A percentile compares a stretch with the other conserved stretches of the same genome.
Evolutionary conservation across 2,888 invertebrate species (phyloP).

Genomic region (Strigamia crassipes): DNA sequence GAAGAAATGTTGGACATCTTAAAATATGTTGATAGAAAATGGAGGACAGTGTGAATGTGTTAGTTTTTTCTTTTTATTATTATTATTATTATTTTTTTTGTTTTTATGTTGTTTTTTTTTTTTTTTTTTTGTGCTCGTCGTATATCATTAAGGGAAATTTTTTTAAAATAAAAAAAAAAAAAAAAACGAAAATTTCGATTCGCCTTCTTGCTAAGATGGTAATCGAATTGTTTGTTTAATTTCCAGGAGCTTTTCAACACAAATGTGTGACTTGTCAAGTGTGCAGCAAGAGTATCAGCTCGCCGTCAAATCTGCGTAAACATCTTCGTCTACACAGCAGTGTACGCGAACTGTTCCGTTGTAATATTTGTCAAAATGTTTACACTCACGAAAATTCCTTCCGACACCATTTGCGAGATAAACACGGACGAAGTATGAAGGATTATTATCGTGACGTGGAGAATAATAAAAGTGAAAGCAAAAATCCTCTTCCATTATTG

Average conservation of each 20-base stretch:
- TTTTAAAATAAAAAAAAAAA: neutral
- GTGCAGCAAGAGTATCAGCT: conserved; percentile 49
- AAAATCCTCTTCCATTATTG: conserved; percentile 10
- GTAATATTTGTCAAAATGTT: conserved; percentile 45
- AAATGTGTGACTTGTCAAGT: conserved; percentile 44
- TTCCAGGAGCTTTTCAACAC: conserved; percentile 42
- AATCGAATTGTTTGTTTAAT: conserved; percentile 32
- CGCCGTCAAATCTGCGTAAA: conserved; percentile 48
- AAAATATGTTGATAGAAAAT: neutral
- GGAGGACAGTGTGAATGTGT: neutral
- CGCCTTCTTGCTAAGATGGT: conserved; percentile 25
- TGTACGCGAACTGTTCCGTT: conserved; percentile 44
- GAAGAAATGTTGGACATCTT: conserved; percentile 45
- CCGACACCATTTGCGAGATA: conserved; percentile 47
- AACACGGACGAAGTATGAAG: conserved; percentile 45
- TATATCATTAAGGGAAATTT: neutral
- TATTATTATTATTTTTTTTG: conserved; percentile 8
- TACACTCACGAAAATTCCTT: conserved; percentile 48
- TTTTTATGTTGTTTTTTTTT: conserved; percentile 1
- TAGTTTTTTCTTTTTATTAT: conserved; percentile 25
- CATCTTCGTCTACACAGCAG: conserved; percentile 48
- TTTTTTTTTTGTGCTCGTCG: conserved; percentile 7
- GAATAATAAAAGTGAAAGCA: conserved; percentile 26
- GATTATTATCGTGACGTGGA: conserved; percentile 38
- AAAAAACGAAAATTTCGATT: conserved; percentile 4